phyloP scores from a whole-genome alignment of 1,140 invertebrate genomes.

The Zaprionus ghesquierei region DNA sequence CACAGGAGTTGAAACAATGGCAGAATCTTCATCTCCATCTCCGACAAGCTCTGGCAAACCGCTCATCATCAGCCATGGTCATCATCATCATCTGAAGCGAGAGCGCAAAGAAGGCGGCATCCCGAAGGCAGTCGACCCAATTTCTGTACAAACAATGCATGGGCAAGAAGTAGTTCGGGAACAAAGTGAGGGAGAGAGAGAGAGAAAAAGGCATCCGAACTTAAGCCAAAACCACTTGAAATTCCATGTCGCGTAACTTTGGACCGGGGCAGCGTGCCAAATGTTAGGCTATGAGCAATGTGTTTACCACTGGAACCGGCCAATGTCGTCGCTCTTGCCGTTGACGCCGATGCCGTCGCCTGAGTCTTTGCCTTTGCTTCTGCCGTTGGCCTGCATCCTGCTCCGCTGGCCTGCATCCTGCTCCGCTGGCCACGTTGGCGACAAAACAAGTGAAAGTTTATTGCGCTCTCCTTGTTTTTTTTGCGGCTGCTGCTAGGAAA shows the following conservation, averaged over 20 bases:
- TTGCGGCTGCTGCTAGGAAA: slow-evolving; percentile 34
- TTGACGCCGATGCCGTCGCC: not conserved
- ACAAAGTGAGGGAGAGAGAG: not conserved
- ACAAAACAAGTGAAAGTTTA: slow-evolving; percentile 78
- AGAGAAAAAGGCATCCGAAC: slow-evolving; percentile 6
- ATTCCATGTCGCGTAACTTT: slow-evolving; percentile 35
- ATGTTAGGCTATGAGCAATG: slow-evolving; percentile 8
- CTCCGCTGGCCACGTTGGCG: slow-evolving; percentile 40
- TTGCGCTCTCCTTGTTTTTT: slow-evolving; percentile 38
- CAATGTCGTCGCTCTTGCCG: slow-evolving; percentile 22
- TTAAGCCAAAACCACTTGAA: slow-evolving; percentile 68
- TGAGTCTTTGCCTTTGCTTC: not conserved
- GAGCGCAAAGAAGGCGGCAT: not conserved
- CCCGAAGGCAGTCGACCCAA: slow-evolving; percentile 55
- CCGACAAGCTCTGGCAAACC: slow-evolving; percentile 35
- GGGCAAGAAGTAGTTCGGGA: slow-evolving; percentile 49
- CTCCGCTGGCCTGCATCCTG: slow-evolving; percentile 14
- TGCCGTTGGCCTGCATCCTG: slow-evolving; percentile 9
- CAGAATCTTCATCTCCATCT: slow-evolving; percentile 31
- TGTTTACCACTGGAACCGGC: slow-evolving; percentile 22
- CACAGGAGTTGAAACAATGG: slow-evolving; percentile 71
- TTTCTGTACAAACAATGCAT: slow-evolving; percentile 68
- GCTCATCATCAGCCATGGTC: slow-evolving; percentile 48
- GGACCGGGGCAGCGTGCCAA: slow-evolving; percentile 15
- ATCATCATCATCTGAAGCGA: slow-evolving; percentile 23